Base-by-base conservation (phyloP, 2,888 invertebrate species). In the Tholera decimalis region DNA sequence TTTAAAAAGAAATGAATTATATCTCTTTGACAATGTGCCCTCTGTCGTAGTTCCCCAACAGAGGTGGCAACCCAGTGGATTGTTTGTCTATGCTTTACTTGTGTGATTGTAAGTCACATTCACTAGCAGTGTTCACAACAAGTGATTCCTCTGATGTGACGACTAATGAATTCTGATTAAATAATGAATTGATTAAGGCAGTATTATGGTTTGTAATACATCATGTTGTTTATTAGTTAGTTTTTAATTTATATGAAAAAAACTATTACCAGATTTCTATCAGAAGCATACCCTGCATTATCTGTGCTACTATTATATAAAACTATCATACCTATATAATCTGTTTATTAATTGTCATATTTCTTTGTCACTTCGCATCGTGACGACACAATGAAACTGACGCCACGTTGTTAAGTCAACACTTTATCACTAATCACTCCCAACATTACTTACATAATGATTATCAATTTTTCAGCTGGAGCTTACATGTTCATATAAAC, bases 61-160 rank as follows among this genome's bases (percentile, higher is more conserved):
- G 63, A 74, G 59, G 63, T 69, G 44, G 39, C 20, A 58, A 47
- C 33, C 54, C 5, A 44, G n/a, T 18, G 41, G 46, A 65, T 39
- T 15, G 30, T 15, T 53, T 11, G 43, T 44, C 20, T 49, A 35
- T 33, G 6, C 11, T 11, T 22, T 15, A 9, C 15, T 30, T 24
- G 26, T 30, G 22, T 46, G 4, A 24, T 18, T 47, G 24, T 49
- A 41, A 41, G 47, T 53, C 51, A 43, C 46, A 24, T 65, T 58
- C 54, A 57, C 37, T 30, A n/a, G 20, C 26, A 4, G 11, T 18
- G n/a, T 20, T 18, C 24, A 26, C n/a, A 22, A 7, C 5, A 0
- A 33, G 13, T 33, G 33, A n/a, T 30, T 30, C 1, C 41, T 39
- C 3, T 18, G 7, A 5, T 18, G 3, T 13, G 18, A 30, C 9